Conservation (phyloP, 2,113 vertebrate genomes). For the Sinocyclocheilus maitianheensis region DNA sequence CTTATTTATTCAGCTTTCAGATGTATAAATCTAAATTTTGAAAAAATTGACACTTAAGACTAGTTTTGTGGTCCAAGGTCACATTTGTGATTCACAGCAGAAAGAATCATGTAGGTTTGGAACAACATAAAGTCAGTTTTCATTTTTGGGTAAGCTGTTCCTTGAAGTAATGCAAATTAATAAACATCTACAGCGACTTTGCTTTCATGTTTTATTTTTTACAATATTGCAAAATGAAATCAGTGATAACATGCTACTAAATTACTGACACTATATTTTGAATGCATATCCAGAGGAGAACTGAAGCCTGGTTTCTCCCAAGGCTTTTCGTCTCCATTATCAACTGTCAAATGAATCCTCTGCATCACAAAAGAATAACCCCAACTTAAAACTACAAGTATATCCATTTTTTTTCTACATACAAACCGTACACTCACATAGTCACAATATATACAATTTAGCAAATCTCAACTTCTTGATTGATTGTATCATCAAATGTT, state of each 20-base stretch:
- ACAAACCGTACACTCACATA: background rate
- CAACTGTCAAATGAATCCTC: background rate
- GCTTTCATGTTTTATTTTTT: background rate
- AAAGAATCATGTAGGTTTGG: background rate
- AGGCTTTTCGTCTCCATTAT: no score
- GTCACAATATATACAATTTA: background rate
- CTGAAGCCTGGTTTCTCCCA: background rate
- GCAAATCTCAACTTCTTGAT: background rate
- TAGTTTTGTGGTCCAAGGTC: no score
- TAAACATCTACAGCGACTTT: background rate
- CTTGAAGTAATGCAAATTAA: background rate
- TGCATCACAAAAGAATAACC: background rate
- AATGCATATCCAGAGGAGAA: background rate
- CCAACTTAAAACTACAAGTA: background rate
- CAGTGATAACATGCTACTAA: no score
- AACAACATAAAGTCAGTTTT: no score
- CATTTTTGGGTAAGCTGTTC: background rate
- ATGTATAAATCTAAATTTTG: no score
- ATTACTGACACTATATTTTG: background rate
- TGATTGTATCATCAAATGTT: background rate
- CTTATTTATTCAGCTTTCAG: no score
- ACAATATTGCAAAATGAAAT: no score
- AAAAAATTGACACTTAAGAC: no score
- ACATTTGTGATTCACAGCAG: background rate
- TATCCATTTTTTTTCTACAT: background rate